Percentiles rank a stretch among this genome's conserved stretches.
phyloP scores from a whole-genome alignment of 2,888 invertebrate genomes.

The Phasia obesa region DNA sequence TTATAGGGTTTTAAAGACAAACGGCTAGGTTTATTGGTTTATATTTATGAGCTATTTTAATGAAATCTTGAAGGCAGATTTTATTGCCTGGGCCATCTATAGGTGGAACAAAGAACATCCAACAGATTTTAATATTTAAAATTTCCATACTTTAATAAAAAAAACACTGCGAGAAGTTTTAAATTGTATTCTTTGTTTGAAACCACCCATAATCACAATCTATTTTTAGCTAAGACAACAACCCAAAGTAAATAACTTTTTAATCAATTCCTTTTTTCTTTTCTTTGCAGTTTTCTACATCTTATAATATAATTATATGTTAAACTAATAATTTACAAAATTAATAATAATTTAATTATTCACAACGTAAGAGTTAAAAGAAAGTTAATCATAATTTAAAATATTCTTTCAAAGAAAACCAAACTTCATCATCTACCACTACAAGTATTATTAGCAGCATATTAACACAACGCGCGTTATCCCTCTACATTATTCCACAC shows the following conservation, averaged over 20 bases:
- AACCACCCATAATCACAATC: neutral
- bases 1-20: no score
- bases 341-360: constrained; percentile 37
- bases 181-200: neutral
- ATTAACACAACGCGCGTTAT: constrained; percentile 11
- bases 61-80: no score
- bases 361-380: constrained; percentile 15
- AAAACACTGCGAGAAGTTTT: no score
- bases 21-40: no score
- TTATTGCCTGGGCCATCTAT: no score
- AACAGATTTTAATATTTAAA: no score
- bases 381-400: constrained; percentile 2
- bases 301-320: constrained; percentile 34
- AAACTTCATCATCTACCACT: constrained; percentile 62
- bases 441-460: constrained; percentile 72
- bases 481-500: neutral
- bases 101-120: no score
- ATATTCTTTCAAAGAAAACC: constrained; percentile 9
- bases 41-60: no score
- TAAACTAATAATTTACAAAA: constrained; percentile 46
- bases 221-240: neutral
- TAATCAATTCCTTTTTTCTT: neutral
- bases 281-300: constrained; percentile 61
- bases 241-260: neutral
- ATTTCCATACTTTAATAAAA: neutral